phyloP scores from a whole-genome alignment of 2,113 vertebrate species.

The Numida meleagris region DNA sequence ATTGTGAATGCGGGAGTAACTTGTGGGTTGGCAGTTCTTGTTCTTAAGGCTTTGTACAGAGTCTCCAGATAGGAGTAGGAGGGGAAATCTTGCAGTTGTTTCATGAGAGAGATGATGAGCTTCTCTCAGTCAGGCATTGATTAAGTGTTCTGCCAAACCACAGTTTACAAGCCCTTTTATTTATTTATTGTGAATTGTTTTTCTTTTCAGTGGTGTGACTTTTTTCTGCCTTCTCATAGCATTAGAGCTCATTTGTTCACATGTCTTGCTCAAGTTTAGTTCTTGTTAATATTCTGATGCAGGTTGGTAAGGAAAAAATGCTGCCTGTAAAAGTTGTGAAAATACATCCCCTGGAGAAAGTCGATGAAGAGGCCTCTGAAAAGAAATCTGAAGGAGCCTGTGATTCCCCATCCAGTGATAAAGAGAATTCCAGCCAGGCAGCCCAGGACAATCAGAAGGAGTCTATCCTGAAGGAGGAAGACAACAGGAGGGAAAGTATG shows the following conservation, averaged over 20 bases:
- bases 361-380: conserved; percentile 82
- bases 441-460: conserved; percentile 90
- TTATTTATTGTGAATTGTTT: background rate
- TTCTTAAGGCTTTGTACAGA: background rate
- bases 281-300: background rate
- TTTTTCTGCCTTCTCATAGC: background rate
- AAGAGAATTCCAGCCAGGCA: conserved; percentile 91
- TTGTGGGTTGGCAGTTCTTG: background rate
- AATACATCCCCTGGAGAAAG: conserved; percentile 89
- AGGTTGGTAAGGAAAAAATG: conserved; percentile 94
- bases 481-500: conserved; percentile 87
- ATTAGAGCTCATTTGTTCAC: background rate
- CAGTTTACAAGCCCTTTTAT: accelerated
- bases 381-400: conserved; percentile 93
- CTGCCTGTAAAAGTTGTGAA: conserved; percentile 89
- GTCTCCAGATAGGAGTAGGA: background rate
- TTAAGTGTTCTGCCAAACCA: background rate
- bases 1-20: background rate
- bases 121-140: background rate
- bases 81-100: background rate
- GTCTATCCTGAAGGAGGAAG: conserved; percentile 82
- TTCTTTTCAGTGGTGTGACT: background rate
- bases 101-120: background rate
- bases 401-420: conserved; percentile 97
- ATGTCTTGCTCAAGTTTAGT: background rate